Evolutionary conservation across 2,113 vertebrate species (phyloP).

Genomic region (Tiliqua scincoides): DNA sequence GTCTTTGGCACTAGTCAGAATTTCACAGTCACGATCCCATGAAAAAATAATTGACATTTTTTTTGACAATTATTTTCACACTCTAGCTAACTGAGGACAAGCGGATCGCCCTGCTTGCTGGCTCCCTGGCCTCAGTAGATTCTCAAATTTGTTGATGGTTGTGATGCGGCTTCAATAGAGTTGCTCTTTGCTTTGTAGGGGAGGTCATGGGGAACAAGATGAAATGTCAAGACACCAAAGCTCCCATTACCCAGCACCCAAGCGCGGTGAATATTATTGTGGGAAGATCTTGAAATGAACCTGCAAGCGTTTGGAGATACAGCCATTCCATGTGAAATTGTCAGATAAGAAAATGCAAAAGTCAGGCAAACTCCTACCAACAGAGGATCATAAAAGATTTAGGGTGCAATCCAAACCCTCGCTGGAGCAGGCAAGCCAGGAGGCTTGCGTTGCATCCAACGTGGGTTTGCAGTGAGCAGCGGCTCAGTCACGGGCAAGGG

Average conservation of each 20-base stretch:
- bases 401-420: no score
- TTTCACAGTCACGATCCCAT: slow-evolving; percentile 5
- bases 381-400: not conserved
- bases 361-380: not conserved
- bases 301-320: not conserved
- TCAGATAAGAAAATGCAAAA: not conserved
- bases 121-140: slow-evolving; percentile 5
- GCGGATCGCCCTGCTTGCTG: not conserved
- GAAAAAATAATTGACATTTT: not conserved
- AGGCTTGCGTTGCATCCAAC: no score
- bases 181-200: slow-evolving; percentile 9
- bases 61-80: slow-evolving; percentile 30
- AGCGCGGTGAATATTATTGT: slow-evolving; percentile 3
- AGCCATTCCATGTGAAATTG: not conserved
- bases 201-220: slow-evolving; percentile 20
- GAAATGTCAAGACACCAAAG: slow-evolving; percentile 1
- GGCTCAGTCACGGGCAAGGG: no score
- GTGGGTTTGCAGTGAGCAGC: no score
- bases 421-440: no score
- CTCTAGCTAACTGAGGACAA: not conserved
- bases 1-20: not conserved
- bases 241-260: not conserved
- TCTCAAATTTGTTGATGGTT: slow-evolving; percentile 5
- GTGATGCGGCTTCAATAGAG: slow-evolving; percentile 33
- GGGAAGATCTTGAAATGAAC: not conserved